These are phyloP conservation scores for Chelon labrosus DNA, from an alignment of 2,797 vertebrate genomes.

Conservation along the genomic window DNA sequence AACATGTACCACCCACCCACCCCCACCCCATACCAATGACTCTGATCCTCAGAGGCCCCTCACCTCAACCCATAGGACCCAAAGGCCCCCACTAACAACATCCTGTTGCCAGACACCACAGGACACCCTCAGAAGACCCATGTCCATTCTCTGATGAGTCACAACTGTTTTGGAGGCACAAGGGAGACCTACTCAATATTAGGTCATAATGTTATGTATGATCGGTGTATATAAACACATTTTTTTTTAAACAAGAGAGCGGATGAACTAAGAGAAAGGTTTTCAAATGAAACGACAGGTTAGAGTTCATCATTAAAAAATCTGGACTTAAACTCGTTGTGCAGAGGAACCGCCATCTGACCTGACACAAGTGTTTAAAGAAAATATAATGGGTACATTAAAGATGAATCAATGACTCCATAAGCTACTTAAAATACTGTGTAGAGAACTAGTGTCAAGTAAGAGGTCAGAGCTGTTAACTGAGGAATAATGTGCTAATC, in stretches of 20 bases:
- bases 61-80: too few species aligned
- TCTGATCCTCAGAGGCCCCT: too few species aligned
- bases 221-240: not conserved
- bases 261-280: slow-evolving; percentile 1
- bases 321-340: not conserved
- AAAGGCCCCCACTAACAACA: too few species aligned
- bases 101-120: too few species aligned
- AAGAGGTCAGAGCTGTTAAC: not conserved
- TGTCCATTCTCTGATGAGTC: too few species aligned
- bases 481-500: not conserved
- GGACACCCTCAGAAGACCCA: too few species aligned
- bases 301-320: not conserved
- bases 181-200: too few species aligned
- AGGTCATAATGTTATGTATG: too few species aligned
- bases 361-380: not conserved
- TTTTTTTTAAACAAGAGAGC: not conserved
- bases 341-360: not conserved
- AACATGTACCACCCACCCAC: too few species aligned
- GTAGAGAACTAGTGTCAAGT: not conserved
- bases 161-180: too few species aligned
- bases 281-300: not conserved
- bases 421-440: not conserved
- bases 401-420: not conserved
- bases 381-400: not conserved
- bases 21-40: too few species aligned